Conservation (phyloP, 2,888 invertebrate species). For the Pheosia gnoma region DNA sequence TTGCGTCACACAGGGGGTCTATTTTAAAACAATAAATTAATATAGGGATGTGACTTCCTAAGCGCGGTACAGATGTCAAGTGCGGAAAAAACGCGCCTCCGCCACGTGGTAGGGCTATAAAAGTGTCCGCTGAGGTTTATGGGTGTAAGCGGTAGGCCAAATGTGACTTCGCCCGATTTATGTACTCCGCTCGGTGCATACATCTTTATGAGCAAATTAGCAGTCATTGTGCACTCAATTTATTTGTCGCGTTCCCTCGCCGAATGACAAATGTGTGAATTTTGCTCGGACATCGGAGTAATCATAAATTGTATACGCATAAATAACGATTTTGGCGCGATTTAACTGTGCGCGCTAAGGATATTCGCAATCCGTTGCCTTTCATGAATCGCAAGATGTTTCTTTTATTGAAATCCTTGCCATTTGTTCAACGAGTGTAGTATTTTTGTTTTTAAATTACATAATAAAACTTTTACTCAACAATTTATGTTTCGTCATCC, state of each 20-base stretch:
- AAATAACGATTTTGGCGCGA: constrained; percentile 37
- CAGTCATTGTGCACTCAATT: constrained; percentile 81
- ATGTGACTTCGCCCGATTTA: constrained; percentile 78
- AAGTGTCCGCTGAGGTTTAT: constrained; percentile 82
- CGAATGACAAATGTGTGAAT: constrained; percentile 77
- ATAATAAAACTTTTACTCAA: neutral
- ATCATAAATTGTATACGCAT: constrained; percentile 42
- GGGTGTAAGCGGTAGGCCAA: constrained; percentile 82
- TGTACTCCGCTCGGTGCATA: constrained; percentile 75
- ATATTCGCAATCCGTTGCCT: constrained; percentile 9
- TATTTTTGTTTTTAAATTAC: neutral
- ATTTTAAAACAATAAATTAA: constrained; percentile 80
- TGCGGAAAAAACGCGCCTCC: constrained; percentile 75
- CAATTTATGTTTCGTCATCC: neutral
- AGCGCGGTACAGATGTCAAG: constrained; percentile 78
- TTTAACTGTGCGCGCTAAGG: constrained; percentile 10
- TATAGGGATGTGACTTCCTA: constrained; percentile 62
- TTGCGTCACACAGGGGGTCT: constrained; percentile 57
- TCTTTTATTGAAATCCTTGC: neutral
- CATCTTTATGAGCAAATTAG: constrained; percentile 83
- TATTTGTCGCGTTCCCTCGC: constrained; percentile 66
- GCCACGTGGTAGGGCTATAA: constrained; percentile 83
- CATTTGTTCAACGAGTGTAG: neutral
- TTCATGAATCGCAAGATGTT: constrained; percentile 7
- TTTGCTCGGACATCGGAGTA: constrained; percentile 50